Evolutionary conservation across 2,888 invertebrate genomes (phyloP), one percentile per base, ranked within the genome.

Genomic region (Beris morrisii): DNA sequence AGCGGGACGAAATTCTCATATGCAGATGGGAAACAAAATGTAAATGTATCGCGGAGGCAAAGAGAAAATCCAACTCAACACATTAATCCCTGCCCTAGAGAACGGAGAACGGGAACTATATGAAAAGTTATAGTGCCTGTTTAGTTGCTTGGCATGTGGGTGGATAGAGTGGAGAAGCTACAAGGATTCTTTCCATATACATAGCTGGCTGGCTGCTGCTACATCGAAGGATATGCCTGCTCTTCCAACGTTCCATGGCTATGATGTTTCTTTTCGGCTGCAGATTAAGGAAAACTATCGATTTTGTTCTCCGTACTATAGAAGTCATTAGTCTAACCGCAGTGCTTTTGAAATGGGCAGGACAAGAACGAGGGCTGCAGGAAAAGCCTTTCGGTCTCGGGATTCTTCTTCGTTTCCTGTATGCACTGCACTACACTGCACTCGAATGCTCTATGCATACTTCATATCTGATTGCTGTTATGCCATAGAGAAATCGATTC

Each of bases 281-380:
- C 44, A 61, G 68, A 65, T 68, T 68, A 68, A 66, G 66, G 58
- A 66, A 68, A 68, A 65, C 66, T 68, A 68, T 68, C 58, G 68
- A 68, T 66, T 66, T 68, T 66, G 32, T 15, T 43, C 57, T 50
- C 11, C 50, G 38, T 55, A 48, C 59, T 66, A 61, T 64, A 61
- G 61, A 68, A 68, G 66, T 66, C 68, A 68, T 68, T 68, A 68
- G 64, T 63, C 66, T 66, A 66, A 66, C 68, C 66, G 55, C 64
- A 68, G 22, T 54, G 55, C 44, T 48, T 46, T 22, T 38, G 38
- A 9, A 9, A 38, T 38, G 38, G 38, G 9, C 5, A 9, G 38
- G 38, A 38, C 54, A 15, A 55, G 15, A 15, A 56, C 7, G 38
- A 63, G 4, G 32, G 53, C 38, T 38, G 38, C 7, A 38, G 38